A percentile compares a stretch with the other conserved stretches of the same genome.
Evolutionary conservation across 2,113 vertebrate species (phyloP).

Genomic region (Rhinogobius similis): DNA sequence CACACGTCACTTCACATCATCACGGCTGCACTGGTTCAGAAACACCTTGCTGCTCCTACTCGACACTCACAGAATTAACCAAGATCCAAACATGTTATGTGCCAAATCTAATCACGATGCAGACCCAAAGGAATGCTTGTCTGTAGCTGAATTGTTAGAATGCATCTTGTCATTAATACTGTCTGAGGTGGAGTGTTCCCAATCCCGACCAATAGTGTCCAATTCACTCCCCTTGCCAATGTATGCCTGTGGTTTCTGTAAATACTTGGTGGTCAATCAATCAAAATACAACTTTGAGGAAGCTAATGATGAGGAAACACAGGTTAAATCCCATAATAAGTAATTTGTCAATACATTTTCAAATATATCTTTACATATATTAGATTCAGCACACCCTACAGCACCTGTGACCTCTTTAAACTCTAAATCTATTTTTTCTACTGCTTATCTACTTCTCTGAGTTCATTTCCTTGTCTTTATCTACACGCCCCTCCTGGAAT

Average conservation of each 20-base stretch:
- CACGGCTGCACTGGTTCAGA: slow-evolving; percentile 44
- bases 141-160: neutral
- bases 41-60: slow-evolving; percentile 26
- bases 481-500: slow-evolving; percentile 38
- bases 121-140: neutral
- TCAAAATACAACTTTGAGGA: no score
- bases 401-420: neutral
- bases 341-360: no score
- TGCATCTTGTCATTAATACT: neutral
- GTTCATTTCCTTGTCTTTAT: slow-evolving; percentile 25
- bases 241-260: no score
- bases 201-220: no score
- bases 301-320: no score
- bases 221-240: neutral
- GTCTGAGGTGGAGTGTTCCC: neutral
- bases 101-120: slow-evolving; percentile 29
- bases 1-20: slow-evolving; percentile 58
- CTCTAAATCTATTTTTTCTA: neutral
- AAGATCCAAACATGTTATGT: slow-evolving; percentile 42
- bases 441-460: neutral
- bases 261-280: no score
- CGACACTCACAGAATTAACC: slow-evolving; percentile 41
- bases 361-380: no score
- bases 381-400: no score
- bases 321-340: no score